A percentile compares a stretch with the other conserved stretches of the same genome.
phyloP scores from a whole-genome alignment of 2,888 invertebrate species.

The Cerceris ruficornis region DNA sequence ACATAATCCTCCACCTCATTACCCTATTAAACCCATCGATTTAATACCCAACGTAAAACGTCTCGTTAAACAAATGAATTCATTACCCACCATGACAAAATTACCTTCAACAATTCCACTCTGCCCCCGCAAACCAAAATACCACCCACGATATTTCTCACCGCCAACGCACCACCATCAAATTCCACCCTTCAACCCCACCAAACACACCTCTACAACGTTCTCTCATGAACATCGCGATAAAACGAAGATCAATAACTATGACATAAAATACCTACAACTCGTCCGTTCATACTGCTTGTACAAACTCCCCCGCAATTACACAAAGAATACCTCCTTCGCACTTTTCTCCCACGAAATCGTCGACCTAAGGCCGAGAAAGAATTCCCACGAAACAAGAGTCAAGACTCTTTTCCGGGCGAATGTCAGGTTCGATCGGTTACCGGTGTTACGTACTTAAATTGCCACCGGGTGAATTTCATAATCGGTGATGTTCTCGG shows the following conservation, averaged over 20 bases:
- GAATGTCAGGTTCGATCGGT: conserved; percentile 26
- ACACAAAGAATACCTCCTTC: background rate
- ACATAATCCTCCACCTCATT: no score
- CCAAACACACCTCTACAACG: no score
- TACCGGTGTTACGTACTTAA: conserved; percentile 11
- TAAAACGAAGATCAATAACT: background rate
- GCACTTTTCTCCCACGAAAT: background rate
- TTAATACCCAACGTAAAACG: background rate
- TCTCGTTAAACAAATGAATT: background rate
- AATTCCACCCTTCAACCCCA: no score
- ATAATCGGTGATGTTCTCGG: conserved; percentile 16
- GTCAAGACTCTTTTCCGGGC: background rate
- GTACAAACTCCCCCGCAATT: background rate
- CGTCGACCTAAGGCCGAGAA: background rate
- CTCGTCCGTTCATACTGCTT: background rate
- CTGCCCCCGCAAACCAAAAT: no score
- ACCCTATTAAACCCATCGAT: background rate
- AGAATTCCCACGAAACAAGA: background rate
- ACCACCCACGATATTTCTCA: no score
- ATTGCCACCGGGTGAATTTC: conserved; percentile 39
- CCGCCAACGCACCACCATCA: no score
- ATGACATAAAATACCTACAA: conserved; percentile 1
- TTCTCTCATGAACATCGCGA: no score
- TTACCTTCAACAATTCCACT: no score
- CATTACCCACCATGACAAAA: no score